Evolutionary conservation across 1,140 invertebrate species (phyloP).

Genomic region (Ceratosolen solmsi): DNA sequence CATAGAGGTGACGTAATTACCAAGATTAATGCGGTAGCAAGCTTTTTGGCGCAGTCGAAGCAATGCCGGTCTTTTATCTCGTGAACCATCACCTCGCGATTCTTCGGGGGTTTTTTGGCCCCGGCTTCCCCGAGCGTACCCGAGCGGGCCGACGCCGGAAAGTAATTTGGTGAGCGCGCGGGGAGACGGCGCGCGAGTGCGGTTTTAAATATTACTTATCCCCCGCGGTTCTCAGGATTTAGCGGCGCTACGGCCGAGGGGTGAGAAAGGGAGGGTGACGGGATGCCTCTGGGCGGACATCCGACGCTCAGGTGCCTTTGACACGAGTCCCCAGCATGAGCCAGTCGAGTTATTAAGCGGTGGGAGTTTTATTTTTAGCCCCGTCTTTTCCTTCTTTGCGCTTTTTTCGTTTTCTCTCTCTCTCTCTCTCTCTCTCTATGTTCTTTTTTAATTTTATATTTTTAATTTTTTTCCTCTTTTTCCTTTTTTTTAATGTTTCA

Average conservation of each 20-base stretch:
- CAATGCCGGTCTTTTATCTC: slow-evolving; percentile 61
- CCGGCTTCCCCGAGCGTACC: slow-evolving; percentile 9
- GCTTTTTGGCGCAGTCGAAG: slow-evolving; percentile 62
- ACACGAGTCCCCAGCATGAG: slow-evolving; percentile 15
- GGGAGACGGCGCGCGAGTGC: slow-evolving; percentile 30
- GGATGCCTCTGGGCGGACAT: slow-evolving; percentile 42
- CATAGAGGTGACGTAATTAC: slow-evolving; percentile 69
- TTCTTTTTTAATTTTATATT: too few species aligned
- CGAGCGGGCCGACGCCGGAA: slow-evolving; percentile 54
- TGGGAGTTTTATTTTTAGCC: slow-evolving; percentile 7
- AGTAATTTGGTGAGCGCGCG: slow-evolving; percentile 65
- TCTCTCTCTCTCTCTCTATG: too few species aligned
- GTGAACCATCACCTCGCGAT: slow-evolving; percentile 58
- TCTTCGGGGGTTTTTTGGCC: slow-evolving; percentile 12
- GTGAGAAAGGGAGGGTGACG: not conserved
- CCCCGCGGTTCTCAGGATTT: slow-evolving; percentile 42
- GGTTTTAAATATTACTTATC: slow-evolving; percentile 68
- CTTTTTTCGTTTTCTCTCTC: not conserved
- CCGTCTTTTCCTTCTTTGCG: not conserved
- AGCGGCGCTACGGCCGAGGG: not conserved
- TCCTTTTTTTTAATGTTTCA: too few species aligned
- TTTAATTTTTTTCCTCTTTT: too few species aligned
- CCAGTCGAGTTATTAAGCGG: slow-evolving; percentile 33
- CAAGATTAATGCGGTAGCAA: slow-evolving; percentile 65
- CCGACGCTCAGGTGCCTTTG: slow-evolving; percentile 45